A percentile compares a stretch with the other conserved stretches of the same genome.
Conservation (phyloP, 2,888 invertebrate genomes). For the Eilema caniola region DNA sequence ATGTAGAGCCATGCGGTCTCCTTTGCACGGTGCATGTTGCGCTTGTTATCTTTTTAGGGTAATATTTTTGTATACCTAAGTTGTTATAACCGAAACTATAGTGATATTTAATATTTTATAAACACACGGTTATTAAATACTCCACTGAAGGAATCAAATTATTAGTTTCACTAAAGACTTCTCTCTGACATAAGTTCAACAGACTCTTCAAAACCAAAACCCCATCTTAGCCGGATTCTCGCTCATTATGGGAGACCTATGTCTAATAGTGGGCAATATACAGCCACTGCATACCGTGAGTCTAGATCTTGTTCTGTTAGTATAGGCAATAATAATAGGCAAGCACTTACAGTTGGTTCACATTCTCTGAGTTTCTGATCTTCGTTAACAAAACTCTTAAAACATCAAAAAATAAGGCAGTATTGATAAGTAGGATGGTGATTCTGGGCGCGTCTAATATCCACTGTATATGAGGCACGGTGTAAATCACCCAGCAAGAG, state of each 20-base stretch:
- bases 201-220: no score
- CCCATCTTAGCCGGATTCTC: no score
- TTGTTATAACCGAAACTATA: no score
- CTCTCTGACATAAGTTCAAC: no score
- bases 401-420: constrained; percentile 88
- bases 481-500: constrained; percentile 89
- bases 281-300: not conserved
- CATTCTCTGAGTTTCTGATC: constrained; percentile 84
- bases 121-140: no score
- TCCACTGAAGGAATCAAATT: no score
- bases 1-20: no score
- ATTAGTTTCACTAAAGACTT: no score
- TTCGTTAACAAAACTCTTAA: constrained; percentile 89
- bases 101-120: no score
- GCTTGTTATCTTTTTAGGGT: no score
- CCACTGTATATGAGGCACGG: constrained; percentile 86
- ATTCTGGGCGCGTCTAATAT: constrained; percentile 87
- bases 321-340: not conserved
- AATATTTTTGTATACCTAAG: no score
- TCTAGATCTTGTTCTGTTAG: not conserved
- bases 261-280: not conserved
- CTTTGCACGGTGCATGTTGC: no score
- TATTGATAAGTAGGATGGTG: constrained; percentile 86
- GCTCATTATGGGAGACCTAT: not conserved
- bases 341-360: constrained; percentile 77